Evolutionary conservation across 2,888 invertebrate genomes (phyloP).

Genomic region (Leistus spinibarbis): DNA sequence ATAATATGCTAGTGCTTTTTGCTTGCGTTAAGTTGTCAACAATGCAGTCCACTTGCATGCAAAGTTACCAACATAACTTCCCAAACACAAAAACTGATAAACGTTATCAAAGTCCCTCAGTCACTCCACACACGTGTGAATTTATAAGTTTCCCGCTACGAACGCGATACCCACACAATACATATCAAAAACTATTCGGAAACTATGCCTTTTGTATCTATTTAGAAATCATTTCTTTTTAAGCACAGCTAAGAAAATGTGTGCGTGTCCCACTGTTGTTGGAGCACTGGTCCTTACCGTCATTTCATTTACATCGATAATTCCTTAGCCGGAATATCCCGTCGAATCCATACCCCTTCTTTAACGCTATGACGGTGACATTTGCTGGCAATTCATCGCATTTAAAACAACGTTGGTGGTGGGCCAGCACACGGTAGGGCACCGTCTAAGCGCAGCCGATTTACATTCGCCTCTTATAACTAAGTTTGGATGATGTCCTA

Average conservation of each 20-base stretch:
- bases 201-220: no score
- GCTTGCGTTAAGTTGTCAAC: conserved; percentile 36
- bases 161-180: not conserved
- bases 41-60: conserved; percentile 32
- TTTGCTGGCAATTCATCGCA: conserved; percentile 42
- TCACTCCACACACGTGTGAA: not conserved
- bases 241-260: no score
- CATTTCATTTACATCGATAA: conserved; percentile 47
- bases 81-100: conserved; percentile 30
- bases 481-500: conserved; percentile 33
- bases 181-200: no score
- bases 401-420: conserved; percentile 17
- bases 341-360: conserved; percentile 39
- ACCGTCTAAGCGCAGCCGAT: conserved; percentile 39
- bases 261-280: not conserved
- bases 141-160: conserved; percentile 13
- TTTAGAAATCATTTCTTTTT: no score
- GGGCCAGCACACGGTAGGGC: conserved; percentile 38
- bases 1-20: conserved; percentile 21
- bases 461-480: conserved; percentile 21
- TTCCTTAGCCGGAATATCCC: conserved; percentile 44
- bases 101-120: conserved; percentile 11
- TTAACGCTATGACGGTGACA: conserved; percentile 42
- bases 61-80: conserved; percentile 24
- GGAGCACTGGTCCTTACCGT: conserved; percentile 41